Conservation (phyloP, 1,140 invertebrate species). For the Saccostrea cuccullata region DNA sequence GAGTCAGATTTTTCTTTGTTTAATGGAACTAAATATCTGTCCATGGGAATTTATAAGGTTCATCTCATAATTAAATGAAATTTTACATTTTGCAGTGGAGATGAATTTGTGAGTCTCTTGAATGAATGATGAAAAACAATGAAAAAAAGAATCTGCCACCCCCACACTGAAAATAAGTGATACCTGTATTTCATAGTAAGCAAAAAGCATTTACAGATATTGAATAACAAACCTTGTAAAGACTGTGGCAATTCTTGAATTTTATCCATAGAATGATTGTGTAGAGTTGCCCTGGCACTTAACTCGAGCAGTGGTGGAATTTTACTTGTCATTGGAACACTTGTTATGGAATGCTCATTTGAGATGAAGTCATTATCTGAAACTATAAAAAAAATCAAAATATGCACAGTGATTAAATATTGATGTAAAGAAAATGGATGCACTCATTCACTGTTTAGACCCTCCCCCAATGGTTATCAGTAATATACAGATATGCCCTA, state of each 20-base stretch:
- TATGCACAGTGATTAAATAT: too few species aligned
- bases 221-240: slow-evolving; percentile 53
- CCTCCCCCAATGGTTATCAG: background rate
- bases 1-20: too few species aligned
- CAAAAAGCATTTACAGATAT: background rate
- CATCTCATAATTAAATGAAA: too few species aligned
- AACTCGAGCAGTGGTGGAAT: slow-evolving; percentile 51
- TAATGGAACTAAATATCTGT: too few species aligned
- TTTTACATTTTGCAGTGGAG: too few species aligned
- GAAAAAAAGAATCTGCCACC: too few species aligned
- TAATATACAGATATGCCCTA: background rate
- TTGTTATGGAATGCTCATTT: slow-evolving; percentile 16
- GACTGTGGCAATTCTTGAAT: slow-evolving; percentile 51
- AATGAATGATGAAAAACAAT: too few species aligned
- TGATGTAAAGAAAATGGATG: too few species aligned
- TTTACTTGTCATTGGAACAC: slow-evolving; percentile 22
- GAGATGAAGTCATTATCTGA: slow-evolving; percentile 59
- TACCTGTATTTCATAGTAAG: background rate
- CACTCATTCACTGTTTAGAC: too few species aligned
- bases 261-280: slow-evolving; percentile 31
- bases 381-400: slow-evolving; percentile 50
- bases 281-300: slow-evolving; percentile 20
- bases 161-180: too few species aligned
- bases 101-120: too few species aligned
- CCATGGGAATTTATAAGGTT: too few species aligned